These are phyloP conservation scores for Mormyrops boulengeri DNA, from an alignment of 2,797 vertebrate species.

Conservation along the genomic window DNA sequence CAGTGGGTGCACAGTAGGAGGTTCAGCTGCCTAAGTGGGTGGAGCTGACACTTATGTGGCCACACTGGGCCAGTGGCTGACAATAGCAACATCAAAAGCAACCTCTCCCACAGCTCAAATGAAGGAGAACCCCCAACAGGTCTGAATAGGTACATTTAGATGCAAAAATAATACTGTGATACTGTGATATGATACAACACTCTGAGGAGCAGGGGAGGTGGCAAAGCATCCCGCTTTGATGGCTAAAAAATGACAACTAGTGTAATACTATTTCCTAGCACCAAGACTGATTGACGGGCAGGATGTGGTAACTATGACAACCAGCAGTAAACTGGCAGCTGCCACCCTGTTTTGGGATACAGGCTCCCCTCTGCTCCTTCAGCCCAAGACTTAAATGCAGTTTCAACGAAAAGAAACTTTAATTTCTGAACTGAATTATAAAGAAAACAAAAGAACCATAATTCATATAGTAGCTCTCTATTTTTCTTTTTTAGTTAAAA, in stretches of 20 bases:
- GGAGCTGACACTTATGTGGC: slow-evolving; percentile 25
- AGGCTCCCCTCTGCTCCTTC: not conserved
- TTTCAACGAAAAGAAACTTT: not conserved
- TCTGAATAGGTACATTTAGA: not conserved
- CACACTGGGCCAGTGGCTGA: slow-evolving; percentile 32
- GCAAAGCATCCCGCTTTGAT: not conserved
- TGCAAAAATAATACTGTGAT: slow-evolving; percentile 3
- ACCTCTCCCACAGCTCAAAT: slow-evolving; percentile 5
- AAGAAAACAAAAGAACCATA: not conserved
- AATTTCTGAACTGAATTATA: not conserved
- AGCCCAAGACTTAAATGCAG: not conserved
- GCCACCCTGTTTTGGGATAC: not conserved
- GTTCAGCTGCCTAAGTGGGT: slow-evolving; percentile 21
- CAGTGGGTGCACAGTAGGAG: slow-evolving; percentile 17
- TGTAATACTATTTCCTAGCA: not conserved
- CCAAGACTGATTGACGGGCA: slow-evolving; percentile 22
- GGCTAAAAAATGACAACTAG: not conserved
- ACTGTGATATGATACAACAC: not conserved
- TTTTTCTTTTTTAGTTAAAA: not conserved
- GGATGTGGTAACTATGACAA: slow-evolving; percentile 27
- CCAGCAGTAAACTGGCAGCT: slow-evolving; percentile 8
- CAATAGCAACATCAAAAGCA: slow-evolving; percentile 10
- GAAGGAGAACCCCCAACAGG: not conserved
- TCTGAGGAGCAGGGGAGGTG: not conserved
- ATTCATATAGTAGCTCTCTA: not conserved